These are phyloP conservation scores for Tiliacea citrago DNA, from an alignment of 2,888 invertebrate species.

Conservation along the genomic window DNA sequence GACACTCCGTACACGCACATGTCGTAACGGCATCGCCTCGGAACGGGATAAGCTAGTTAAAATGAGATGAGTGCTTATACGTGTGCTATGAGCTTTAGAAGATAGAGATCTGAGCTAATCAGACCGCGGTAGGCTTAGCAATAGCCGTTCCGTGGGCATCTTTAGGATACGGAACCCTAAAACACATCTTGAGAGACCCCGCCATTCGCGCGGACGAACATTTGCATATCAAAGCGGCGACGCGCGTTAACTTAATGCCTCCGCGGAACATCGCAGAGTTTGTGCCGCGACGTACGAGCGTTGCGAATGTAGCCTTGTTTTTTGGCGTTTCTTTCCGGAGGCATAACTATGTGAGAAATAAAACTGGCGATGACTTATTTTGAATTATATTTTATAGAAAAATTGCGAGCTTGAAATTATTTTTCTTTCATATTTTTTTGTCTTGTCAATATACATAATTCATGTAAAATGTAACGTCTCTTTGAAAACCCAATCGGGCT, in stretches of 20 bases:
- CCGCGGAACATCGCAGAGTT: conserved; percentile 18
- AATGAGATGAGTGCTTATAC: background rate
- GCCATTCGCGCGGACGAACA: conserved; percentile 26
- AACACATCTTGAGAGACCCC: conserved; percentile 39
- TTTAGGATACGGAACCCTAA: conserved; percentile 24
- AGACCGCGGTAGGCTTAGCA: background rate
- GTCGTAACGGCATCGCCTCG: background rate
- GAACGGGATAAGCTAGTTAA: background rate
- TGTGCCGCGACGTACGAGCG: background rate
- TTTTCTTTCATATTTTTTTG: background rate
- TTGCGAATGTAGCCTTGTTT: background rate
- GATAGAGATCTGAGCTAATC: no score
- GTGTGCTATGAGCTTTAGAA: background rate
- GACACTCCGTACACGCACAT: background rate
- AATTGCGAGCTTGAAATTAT: background rate
- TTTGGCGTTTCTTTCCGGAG: background rate
- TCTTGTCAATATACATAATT: no score
- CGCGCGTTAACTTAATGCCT: conserved; percentile 56
- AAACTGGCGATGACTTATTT: background rate
- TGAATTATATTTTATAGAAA: background rate
- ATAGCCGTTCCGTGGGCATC: background rate
- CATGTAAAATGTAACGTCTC: background rate
- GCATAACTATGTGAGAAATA: background rate
- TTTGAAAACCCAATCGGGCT: background rate
- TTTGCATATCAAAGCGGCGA: conserved; percentile 66